Conservation (phyloP, 2,113 vertebrate species). For the Mirounga angustirostris region DNA sequence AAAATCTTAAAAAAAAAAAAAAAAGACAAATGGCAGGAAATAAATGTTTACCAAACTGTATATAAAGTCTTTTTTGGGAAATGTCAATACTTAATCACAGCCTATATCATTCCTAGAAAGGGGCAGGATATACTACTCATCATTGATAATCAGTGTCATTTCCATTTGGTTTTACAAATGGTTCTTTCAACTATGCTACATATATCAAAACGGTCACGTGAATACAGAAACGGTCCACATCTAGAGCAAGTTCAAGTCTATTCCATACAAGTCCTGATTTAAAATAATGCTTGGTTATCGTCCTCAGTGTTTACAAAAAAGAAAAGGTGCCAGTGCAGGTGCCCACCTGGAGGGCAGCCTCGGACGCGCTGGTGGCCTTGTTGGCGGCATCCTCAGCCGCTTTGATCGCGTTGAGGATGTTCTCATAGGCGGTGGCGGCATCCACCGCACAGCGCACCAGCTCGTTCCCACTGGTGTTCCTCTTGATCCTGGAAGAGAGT, state of each 20-base stretch:
- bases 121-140: background rate
- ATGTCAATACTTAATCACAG: background rate
- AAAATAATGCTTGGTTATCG: background rate
- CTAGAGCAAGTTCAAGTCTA: background rate
- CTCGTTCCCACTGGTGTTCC: conserved; percentile 88
- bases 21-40: background rate
- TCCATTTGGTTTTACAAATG: conserved; percentile 17
- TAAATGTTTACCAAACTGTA: background rate
- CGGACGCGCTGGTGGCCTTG: conserved; percentile 91
- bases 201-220: background rate
- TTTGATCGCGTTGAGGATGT: conserved; percentile 93
- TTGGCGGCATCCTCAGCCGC: conserved; percentile 93
- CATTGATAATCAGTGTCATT: background rate
- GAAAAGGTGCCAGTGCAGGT: background rate
- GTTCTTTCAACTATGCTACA: background rate
- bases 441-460: conserved; percentile 93
- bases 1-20: no score
- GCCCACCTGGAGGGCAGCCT: conserved; percentile 92
- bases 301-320: background rate
- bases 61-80: conserved; percentile 28
- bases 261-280: background rate
- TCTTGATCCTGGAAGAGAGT: conserved; percentile 87
- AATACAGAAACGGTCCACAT: background rate
- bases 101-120: background rate
- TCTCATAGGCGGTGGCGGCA: conserved; percentile 94